Evolutionary conservation across 2,797 vertebrate genomes (phyloP), one percentile per base, ranked within the genome.

Genomic region (Sebastes goodei): DNA sequence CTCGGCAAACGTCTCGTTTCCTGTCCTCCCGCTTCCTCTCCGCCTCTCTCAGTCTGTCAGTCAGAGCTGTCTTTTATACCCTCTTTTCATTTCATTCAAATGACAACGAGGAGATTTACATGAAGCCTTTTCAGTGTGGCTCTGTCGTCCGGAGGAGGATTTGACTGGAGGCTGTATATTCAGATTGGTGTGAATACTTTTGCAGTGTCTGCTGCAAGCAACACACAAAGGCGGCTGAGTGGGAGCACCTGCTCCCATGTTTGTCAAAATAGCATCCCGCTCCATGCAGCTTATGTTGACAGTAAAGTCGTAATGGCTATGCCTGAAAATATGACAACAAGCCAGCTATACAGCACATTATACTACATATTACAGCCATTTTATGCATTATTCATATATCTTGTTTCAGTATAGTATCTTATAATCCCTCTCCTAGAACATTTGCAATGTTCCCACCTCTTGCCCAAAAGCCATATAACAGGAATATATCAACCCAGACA

Each of bases 161-260:
- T 83, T 92, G 59, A 90, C 90, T 76, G 74, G 21, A 87, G 85
- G 90, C 86, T 83, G 71, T 68, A 46, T 78, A 35, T 86, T 85
- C 74, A 78, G 15, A 83, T 79, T 70, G 77, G 63, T 62, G 78
- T 76, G 74, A 88, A 88, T 63, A 32, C 74, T 72, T 84, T 73
- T 23, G 12, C 52, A 70, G 42, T 79, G 27, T 79, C 65, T 66
- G 33, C 73, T 35, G 27, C 42, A 17, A 46, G 42, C 38, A 38
- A 27, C 72, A 76, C 85, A 86, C 70, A 85, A 80, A 80, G 63
- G 38, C 3, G 10, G 15, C 66, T 82, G 81, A 86, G 84, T 83
- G 77, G 82, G 76, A 88, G 79, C 17, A 53, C 21, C 71, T 56
- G 65, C 71, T 80, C 42, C 69, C 29, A 25, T 74, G 64, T 90